A percentile compares a stretch with the other conserved stretches of the same genome.
phyloP scores from a whole-genome alignment of 2,113 vertebrate species.

The Anoura caudifer region DNA sequence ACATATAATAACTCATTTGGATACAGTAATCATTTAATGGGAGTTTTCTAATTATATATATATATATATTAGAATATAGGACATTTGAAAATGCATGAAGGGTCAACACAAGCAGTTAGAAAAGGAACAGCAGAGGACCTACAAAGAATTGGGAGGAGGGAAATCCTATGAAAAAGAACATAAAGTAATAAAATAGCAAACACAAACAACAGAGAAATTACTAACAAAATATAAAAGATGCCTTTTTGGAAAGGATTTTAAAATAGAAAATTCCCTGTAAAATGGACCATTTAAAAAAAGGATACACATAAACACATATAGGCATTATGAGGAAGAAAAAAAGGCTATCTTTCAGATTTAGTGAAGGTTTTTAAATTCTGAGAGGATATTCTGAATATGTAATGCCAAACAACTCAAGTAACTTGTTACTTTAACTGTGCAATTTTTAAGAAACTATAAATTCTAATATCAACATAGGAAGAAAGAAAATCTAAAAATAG shows the following conservation, averaged over 20 bases:
- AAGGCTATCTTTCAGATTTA: neutral
- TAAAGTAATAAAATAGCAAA: neutral
- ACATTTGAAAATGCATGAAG: slow-evolving; percentile 2
- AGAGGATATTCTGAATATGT: neutral
- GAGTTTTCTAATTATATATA: neutral
- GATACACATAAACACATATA: neutral
- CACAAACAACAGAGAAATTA: neutral
- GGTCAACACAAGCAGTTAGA: neutral
- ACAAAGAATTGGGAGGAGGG: neutral
- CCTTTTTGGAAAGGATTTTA: neutral
- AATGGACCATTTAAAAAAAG: neutral
- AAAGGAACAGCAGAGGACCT: neutral
- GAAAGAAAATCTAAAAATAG: neutral
- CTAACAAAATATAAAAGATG: neutral
- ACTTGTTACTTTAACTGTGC: neutral
- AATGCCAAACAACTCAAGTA: neutral
- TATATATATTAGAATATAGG: neutral
- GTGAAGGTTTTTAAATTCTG: neutral
- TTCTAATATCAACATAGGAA: neutral
- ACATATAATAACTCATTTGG: neutral
- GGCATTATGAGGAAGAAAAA: neutral
- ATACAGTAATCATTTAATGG: neutral
- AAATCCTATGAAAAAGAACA: neutral
- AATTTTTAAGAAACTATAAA: neutral
- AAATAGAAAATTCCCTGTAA: neutral